Percentiles rank a stretch among this genome's conserved stretches.
phyloP scores from a whole-genome alignment of 2,113 vertebrate genomes.

The Grus americana region DNA sequence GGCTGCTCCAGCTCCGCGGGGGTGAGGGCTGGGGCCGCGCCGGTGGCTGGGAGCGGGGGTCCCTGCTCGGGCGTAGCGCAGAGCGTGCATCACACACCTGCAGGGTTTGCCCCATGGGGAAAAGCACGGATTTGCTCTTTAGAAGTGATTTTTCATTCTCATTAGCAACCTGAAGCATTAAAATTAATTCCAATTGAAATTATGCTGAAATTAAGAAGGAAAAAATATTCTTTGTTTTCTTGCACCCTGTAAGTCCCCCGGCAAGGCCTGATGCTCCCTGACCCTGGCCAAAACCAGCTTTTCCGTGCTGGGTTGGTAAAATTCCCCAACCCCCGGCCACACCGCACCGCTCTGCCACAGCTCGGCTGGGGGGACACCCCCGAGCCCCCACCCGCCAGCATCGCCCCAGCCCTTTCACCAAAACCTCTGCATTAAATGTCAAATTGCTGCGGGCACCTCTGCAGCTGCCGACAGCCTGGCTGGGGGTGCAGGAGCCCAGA shows the following conservation, averaged over 20 bases:
- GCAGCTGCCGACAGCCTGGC: not conserved
- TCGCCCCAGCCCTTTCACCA: not conserved
- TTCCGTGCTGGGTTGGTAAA: no score
- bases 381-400: rapidly evolving
- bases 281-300: not conserved
- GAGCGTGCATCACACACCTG: not conserved
- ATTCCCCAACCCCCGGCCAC: not conserved
- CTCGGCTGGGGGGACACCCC: not conserved
- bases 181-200: not conserved
- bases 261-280: no score
- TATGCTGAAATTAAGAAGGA: not conserved
- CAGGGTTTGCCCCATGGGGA: not conserved
- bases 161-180: not conserved
- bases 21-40: rapidly evolving
- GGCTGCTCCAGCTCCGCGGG: not conserved
- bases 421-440: not conserved
- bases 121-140: not conserved
- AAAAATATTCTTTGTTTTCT: not conserved
- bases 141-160: not conserved
- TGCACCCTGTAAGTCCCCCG: not conserved
- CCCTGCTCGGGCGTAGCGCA: not conserved
- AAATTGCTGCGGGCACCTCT: not conserved
- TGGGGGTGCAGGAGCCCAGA: not conserved
- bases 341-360: not conserved
- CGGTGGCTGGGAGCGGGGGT: rapidly evolving